A percentile compares a stretch with the other conserved stretches of the same genome.
These are phyloP conservation scores for Bolinopsis microptera DNA, from an alignment of 37 sponge, comb jelly and placozoan species.

Conservation along the genomic window DNA sequence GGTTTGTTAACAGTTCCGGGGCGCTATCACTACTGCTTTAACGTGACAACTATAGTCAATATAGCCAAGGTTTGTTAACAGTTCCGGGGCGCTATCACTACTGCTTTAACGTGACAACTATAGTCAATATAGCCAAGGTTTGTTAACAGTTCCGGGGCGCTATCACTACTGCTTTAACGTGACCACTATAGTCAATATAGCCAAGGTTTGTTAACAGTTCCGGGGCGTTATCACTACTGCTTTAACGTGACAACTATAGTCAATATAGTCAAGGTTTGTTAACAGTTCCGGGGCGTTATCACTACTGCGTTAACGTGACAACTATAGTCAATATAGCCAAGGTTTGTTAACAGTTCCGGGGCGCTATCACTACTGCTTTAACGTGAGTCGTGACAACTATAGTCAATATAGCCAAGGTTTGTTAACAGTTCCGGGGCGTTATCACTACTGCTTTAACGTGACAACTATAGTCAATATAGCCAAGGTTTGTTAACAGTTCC, in stretches of 20 bases:
- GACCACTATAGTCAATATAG: slow-evolving; percentile 45
- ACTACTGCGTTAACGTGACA: slow-evolving; percentile 41
- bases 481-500: slow-evolving; percentile 64
- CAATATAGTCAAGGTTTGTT: slow-evolving; percentile 58
- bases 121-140: slow-evolving; percentile 63
- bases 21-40: slow-evolving; percentile 65
- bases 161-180: slow-evolving; percentile 66
- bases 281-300: slow-evolving; percentile 56
- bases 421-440: too few relatives aligned
- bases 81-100: slow-evolving; percentile 63
- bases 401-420: slow-evolving; percentile 53
- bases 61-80: slow-evolving; percentile 19
- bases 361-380: slow-evolving; percentile 57
- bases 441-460: slow-evolving; percentile 55
- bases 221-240: slow-evolving; percentile 58
- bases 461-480: slow-evolving; percentile 23
- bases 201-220: slow-evolving; percentile 19
- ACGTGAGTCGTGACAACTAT: slow-evolving; percentile 8
- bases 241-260: slow-evolving; percentile 38
- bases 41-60: slow-evolving; percentile 45
- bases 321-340: slow-evolving; percentile 50
- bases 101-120: slow-evolving; percentile 50
- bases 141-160: slow-evolving; percentile 9
- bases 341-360: too few relatives aligned
- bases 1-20: slow-evolving; percentile 24